Conservation (phyloP, 2,797 vertebrate genomes). For the Galago senegalensis region DNA sequence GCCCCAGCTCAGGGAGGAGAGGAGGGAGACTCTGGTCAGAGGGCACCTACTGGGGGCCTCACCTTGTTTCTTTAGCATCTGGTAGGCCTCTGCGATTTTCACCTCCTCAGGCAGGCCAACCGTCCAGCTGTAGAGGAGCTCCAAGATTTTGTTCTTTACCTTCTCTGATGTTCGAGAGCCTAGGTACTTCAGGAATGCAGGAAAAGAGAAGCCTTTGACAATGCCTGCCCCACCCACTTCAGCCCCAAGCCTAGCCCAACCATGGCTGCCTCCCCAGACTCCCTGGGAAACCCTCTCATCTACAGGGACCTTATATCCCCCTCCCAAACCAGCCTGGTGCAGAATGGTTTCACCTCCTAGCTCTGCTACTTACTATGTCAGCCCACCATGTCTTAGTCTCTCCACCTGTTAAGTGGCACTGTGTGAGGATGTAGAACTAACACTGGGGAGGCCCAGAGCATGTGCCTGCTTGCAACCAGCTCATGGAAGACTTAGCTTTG, state of each 20-base stretch:
- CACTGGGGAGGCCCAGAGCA: background rate
- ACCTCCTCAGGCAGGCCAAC: constrained; percentile 94
- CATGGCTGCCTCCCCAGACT: background rate
- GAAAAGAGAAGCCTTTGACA: background rate
- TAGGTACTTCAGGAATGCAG: constrained; percentile 92
- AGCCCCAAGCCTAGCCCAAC: background rate
- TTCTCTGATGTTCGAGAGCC: constrained; percentile 95
- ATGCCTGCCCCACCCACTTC: rapidly evolving
- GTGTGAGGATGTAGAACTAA: background rate
- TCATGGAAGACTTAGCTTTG: background rate
- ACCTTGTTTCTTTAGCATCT: constrained; percentile 99
- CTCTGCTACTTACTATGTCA: background rate
- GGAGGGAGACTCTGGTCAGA: background rate
- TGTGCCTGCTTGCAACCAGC: background rate
- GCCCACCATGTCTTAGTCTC: background rate
- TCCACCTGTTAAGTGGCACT: background rate
- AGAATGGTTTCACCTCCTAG: background rate
- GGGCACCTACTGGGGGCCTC: background rate
- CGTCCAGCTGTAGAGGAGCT: constrained; percentile 97
- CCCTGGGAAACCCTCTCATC: background rate
- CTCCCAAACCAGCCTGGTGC: background rate
- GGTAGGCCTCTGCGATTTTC: constrained; percentile 97
- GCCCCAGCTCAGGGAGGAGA: background rate
- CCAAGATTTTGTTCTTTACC: constrained; percentile 97
- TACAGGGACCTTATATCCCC: background rate